These are phyloP conservation scores for Bombus picipes DNA, from an alignment of 1,140 invertebrate species.

Conservation along the genomic window DNA sequence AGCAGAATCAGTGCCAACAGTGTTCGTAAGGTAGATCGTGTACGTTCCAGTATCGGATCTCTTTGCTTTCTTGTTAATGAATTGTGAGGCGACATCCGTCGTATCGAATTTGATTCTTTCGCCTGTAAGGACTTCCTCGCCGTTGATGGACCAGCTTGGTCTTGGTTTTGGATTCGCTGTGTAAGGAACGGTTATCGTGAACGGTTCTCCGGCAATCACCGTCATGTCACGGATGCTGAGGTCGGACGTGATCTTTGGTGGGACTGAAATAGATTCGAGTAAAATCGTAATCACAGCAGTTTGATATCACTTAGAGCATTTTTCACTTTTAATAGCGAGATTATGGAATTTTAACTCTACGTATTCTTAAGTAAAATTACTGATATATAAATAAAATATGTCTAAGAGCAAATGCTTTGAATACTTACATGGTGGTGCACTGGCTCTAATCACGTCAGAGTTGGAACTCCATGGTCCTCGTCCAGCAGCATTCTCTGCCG, in stretches of 20 bases:
- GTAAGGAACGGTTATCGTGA: constrained; percentile 97
- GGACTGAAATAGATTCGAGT: constrained; percentile 77
- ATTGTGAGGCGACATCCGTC: constrained; percentile 90
- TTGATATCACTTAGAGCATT: no score
- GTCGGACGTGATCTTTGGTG: constrained; percentile 96
- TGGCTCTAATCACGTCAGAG: constrained; percentile 95
- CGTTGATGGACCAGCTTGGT: constrained; percentile 94
- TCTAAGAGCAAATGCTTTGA: background rate
- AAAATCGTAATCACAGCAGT: background rate
- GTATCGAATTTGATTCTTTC: constrained; percentile 95
- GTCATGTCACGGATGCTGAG: constrained; percentile 96
- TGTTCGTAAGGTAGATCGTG: constrained; percentile 94
- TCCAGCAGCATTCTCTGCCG: constrained; percentile 97
- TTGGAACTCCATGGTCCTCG: constrained; percentile 95
- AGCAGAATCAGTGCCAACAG: constrained; percentile 93
- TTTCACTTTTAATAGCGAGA: no score
- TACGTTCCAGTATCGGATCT: constrained; percentile 96
- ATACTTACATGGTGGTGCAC: constrained; percentile 89
- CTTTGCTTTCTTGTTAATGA: constrained; percentile 94
- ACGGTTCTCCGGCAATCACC: constrained; percentile 97
- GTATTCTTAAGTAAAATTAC: no score
- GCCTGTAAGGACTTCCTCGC: constrained; percentile 91
- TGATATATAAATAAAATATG: background rate
- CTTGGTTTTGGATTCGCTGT: constrained; percentile 94
- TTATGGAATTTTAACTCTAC: no score